Base-by-base conservation (phyloP, 2,113 vertebrate species). In the Dasyornis broadbenti region DNA sequence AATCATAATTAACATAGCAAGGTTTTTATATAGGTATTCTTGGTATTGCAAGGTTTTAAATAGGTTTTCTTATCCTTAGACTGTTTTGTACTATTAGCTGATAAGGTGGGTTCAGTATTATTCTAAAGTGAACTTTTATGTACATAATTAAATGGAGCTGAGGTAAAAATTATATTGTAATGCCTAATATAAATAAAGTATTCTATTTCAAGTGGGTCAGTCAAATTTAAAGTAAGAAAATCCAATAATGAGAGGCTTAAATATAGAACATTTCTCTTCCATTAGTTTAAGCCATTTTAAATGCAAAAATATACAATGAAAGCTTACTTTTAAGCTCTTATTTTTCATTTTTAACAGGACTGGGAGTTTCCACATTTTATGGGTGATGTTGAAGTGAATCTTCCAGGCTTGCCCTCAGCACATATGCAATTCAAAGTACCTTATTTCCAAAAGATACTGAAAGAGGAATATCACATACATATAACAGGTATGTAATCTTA, bases 301-400 rank as follows among this genome's bases (percentile, higher is more conserved):
- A 75, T 23, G 35, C 6, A 80, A 56, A 91, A 92, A 64, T 56
- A 49, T 30, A 49, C 23, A 3, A 1, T 44, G 24, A 76, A 70
- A 91, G 1, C 27, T 94, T 88, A 28, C 56, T 73, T 90, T 83
- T 66, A 78, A 47, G 23, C 13, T 76, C 45, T 81, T 89, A 15
- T 17, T 94, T 72, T 96, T 96, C 84, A 94, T 90, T 78, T 96
- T 80, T 63, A 57, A 94, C 95, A 99, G 99, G 99, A 99, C 95
- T 99, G 99, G 99, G 99, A 99, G 90, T 99, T 99, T 97, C 99
- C 99, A 81, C 99, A 99, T 94, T 99, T 99, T 97, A 99, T 99
- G 99, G 99, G 99, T 39, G 98, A 99, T 92, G 98, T 99, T 80
- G 99, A 99, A 94, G 98, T 99, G 92, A 99, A 99, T 95, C 98